A percentile compares a stretch with the other conserved stretches of the same genome.
phyloP scores from a whole-genome alignment of 1,140 invertebrate genomes.

The Drosophila kikkawai region DNA sequence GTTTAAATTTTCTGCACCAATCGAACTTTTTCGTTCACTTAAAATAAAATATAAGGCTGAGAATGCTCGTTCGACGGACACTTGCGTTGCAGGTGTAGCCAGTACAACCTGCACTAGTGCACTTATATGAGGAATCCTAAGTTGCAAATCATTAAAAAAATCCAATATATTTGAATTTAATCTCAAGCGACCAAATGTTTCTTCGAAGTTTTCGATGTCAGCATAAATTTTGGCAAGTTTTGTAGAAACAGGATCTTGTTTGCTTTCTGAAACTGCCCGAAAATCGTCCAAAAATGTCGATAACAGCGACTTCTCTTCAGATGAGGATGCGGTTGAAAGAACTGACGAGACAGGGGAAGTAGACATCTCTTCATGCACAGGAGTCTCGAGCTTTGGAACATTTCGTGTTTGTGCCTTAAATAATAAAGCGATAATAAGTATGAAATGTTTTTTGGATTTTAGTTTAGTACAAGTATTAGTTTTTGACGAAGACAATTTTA shows the following conservation, averaged over 20 bases:
- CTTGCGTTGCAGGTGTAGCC: slow-evolving; percentile 10
- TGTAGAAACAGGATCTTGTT: slow-evolving; percentile 25
- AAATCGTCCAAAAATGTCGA: slow-evolving; percentile 26
- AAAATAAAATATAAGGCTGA: too few relatives aligned
- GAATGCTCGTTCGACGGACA: too few relatives aligned
- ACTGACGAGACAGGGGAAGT: neutral
- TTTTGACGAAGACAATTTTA: slow-evolving; percentile 21
- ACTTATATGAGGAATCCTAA: slow-evolving; percentile 15
- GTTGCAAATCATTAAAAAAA: slow-evolving; percentile 28
- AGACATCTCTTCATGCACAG: neutral
- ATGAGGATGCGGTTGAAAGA: neutral
- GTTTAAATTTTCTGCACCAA: too few relatives aligned
- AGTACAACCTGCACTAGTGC: slow-evolving; percentile 20
- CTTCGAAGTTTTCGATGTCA: slow-evolving; percentile 42
- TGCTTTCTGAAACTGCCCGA: slow-evolving; percentile 18
- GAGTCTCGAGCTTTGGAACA: neutral
- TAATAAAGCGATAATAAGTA: slow-evolving; percentile 23
- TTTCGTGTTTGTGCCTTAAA: slow-evolving; percentile 24
- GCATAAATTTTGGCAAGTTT: slow-evolving; percentile 29
- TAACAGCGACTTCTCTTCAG: slow-evolving; percentile 14
- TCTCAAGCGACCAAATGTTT: slow-evolving; percentile 29
- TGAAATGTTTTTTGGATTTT: slow-evolving; percentile 16
- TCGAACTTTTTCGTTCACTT: too few relatives aligned
- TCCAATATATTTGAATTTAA: slow-evolving; percentile 36
- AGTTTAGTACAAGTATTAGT: slow-evolving; percentile 26